phyloP scores from a whole-genome alignment of 2,113 vertebrate species.

The Bujurquina vittata region DNA sequence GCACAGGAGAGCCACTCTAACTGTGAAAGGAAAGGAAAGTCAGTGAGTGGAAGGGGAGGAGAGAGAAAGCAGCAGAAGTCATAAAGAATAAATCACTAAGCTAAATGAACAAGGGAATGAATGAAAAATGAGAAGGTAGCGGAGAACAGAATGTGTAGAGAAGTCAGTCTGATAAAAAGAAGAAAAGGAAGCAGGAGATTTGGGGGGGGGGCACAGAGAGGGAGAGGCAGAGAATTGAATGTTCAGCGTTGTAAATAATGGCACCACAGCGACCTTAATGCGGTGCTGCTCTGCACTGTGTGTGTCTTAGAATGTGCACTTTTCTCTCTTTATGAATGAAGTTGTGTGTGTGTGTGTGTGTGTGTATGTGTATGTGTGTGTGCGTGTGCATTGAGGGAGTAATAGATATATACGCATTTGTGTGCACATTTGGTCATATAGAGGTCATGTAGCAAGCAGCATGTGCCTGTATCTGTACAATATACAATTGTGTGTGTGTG shows the following conservation, averaged over 20 bases:
- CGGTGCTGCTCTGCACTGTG: constrained; percentile 8
- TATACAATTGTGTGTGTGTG: neutral
- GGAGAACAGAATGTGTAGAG: constrained; percentile 15
- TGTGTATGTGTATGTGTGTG: neutral
- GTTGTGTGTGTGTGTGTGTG: neutral
- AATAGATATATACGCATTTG: neutral
- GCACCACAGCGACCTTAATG: constrained; percentile 55
- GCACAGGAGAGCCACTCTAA: constrained; percentile 34
- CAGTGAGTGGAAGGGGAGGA: neutral
- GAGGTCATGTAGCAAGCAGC: constrained; percentile 25
- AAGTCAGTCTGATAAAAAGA: constrained; percentile 31
- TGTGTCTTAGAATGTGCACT: neutral
- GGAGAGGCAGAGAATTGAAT: constrained; percentile 2
- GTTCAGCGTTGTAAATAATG: constrained; percentile 48
- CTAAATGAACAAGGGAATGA: constrained; percentile 57
- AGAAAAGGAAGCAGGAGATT: constrained; percentile 19
- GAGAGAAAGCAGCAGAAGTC: constrained; percentile 36
- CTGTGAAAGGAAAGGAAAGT: constrained; percentile 34
- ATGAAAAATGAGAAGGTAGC: constrained; percentile 35
- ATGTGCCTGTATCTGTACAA: neutral
- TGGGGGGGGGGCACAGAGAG: constrained; percentile 3
- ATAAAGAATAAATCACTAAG: constrained; percentile 62
- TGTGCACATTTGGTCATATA: neutral
- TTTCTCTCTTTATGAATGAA: neutral
- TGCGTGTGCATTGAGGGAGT: constrained; percentile 4